phyloP scores from a whole-genome alignment of 1,140 invertebrate genomes.

The Sesamia nonagrioides region DNA sequence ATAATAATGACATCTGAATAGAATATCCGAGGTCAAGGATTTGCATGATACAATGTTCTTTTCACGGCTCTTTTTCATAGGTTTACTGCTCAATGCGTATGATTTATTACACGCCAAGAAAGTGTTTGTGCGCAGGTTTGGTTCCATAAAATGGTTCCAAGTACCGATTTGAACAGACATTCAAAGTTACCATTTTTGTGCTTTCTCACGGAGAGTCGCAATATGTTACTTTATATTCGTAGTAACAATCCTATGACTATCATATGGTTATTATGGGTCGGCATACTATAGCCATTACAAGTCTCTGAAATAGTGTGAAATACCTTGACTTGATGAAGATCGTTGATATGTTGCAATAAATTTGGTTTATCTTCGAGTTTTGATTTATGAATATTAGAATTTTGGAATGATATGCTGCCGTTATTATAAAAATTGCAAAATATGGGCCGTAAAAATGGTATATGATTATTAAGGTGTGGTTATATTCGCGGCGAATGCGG shows the following conservation, averaged over 20 bases:
- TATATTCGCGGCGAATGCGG: not conserved
- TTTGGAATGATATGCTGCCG: not conserved
- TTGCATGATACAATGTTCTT: slow-evolving; percentile 63
- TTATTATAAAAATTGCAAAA: not conserved
- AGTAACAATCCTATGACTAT: not conserved
- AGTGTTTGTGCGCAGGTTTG: slow-evolving; percentile 48
- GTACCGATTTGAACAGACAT: slow-evolving; percentile 26
- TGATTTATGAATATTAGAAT: not conserved
- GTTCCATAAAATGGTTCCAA: slow-evolving; percentile 53
- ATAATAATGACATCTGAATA: slow-evolving; percentile 83
- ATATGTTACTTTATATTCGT: not conserved
- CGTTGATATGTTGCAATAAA: not conserved
- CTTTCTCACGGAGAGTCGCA: slow-evolving; percentile 3
- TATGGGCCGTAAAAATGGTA: not conserved
- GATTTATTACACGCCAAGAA: slow-evolving; percentile 57
- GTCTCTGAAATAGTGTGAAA: not conserved
- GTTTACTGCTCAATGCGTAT: slow-evolving; percentile 51
- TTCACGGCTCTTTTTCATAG: slow-evolving; percentile 58
- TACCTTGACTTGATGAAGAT: not conserved
- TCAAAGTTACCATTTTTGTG: slow-evolving; percentile 24
- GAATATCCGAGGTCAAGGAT: slow-evolving; percentile 74
- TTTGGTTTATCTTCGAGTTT: not conserved
- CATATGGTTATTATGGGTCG: slow-evolving; percentile 10
- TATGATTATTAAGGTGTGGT: slow-evolving; percentile 3
- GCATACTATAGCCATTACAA: not conserved